These are phyloP conservation scores for Ophiodon elongatus DNA, from an alignment of 2,113 vertebrate genomes.

Conservation along the genomic window DNA sequence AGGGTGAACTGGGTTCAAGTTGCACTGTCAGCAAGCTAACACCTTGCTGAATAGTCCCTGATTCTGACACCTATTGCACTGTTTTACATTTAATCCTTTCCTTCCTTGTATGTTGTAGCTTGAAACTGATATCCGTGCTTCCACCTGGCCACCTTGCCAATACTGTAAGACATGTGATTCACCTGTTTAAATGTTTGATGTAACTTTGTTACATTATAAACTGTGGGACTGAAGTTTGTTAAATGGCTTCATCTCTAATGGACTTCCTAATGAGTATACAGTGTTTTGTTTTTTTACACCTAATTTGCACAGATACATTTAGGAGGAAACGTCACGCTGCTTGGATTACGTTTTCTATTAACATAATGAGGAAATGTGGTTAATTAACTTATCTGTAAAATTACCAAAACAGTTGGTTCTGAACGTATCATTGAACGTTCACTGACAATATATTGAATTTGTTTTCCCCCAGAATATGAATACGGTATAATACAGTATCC, in stretches of 20 bases:
- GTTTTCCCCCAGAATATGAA: background rate
- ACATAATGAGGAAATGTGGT: background rate
- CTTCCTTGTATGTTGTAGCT: background rate
- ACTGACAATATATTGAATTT: background rate
- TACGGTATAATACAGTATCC: background rate
- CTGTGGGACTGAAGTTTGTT: background rate
- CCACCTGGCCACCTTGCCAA: background rate
- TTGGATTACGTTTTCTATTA: background rate
- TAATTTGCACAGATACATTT: background rate
- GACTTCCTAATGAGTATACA: background rate
- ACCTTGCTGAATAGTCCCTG: background rate
- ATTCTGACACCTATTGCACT: background rate
- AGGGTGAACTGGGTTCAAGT: slow-evolving; percentile 16
- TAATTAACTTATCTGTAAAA: background rate
- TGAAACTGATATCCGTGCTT: background rate
- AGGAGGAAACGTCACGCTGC: background rate
- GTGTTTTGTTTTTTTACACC: background rate
- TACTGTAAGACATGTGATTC: background rate
- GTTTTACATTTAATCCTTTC: background rate
- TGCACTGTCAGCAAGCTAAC: slow-evolving; percentile 1
- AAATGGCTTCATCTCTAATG: background rate
- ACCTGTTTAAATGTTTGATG: background rate
- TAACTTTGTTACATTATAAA: background rate
- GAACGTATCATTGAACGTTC: background rate
- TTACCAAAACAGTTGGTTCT: background rate